A percentile compares a stretch with the other conserved stretches of the same genome.
Evolutionary conservation across 2,888 invertebrate species (phyloP).

Genomic region (Lissonota sp.): DNA sequence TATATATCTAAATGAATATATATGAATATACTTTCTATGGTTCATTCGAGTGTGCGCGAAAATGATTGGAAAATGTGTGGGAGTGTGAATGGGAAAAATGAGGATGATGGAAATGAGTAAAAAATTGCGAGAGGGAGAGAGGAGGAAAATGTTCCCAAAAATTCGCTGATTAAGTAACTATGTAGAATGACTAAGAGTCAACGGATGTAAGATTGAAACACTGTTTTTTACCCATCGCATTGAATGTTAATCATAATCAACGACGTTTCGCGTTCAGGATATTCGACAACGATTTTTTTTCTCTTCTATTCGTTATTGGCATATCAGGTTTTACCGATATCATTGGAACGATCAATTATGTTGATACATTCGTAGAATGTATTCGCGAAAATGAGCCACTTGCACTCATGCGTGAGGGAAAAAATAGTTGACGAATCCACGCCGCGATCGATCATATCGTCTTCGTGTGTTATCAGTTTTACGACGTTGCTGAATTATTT

Average conservation of each 20-base stretch:
- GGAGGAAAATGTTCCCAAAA: constrained; percentile 64
- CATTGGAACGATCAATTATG: too few species aligned
- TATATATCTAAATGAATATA: constrained; percentile 32
- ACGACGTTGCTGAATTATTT: constrained; percentile 20
- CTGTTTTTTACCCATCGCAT: constrained; percentile 31
- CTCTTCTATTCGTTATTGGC: too few species aligned
- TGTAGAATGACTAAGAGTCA: constrained; percentile 49
- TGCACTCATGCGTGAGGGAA: too few species aligned
- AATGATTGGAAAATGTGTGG: constrained; percentile 13
- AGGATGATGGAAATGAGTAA: constrained; percentile 24
- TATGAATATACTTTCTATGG: constrained; percentile 45
- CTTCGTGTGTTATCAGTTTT: too few species aligned
- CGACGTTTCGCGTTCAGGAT: not conserved
- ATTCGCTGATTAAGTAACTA: constrained; percentile 64
- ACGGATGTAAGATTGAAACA: constrained; percentile 19
- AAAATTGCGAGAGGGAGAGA: constrained; percentile 37
- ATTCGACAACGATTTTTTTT: not conserved
- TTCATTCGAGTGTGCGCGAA: constrained; percentile 24
- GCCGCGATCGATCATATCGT: too few species aligned
- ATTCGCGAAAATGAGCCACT: too few species aligned
- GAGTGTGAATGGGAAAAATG: constrained; percentile 35
- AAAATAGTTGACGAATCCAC: too few species aligned
- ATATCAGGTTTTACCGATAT: too few species aligned
- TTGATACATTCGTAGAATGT: too few species aligned
- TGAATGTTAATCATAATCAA: not conserved